Conservation (phyloP, 2,888 invertebrate species). For the Pheosia tremula region DNA sequence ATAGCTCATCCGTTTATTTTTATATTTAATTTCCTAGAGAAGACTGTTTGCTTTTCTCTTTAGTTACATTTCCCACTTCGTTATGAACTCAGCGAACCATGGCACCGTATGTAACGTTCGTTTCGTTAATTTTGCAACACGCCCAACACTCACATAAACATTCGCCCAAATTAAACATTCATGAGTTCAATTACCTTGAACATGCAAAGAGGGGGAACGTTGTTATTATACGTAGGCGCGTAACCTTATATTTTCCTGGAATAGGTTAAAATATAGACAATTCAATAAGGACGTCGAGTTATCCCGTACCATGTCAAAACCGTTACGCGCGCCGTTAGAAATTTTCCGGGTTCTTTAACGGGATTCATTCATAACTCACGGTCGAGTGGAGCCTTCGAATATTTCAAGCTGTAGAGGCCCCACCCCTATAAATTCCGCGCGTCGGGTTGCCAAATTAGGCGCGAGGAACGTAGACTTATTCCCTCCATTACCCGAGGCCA, state of each 20-base stretch:
- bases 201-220: constrained; percentile 14
- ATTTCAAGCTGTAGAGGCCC: constrained; percentile 78
- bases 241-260: constrained; percentile 1
- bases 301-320: constrained; percentile 51
- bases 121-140: constrained; percentile 20
- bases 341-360: constrained; percentile 84
- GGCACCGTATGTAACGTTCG: constrained; percentile 12
- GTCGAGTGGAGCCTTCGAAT: constrained; percentile 82
- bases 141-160: constrained; percentile 12
- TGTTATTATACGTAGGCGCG: not conserved
- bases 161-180: constrained; percentile 28
- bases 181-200: constrained; percentile 32
- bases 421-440: constrained; percentile 82
- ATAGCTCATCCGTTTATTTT: constrained; percentile 44
- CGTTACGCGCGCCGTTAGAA: constrained; percentile 70
- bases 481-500: constrained; percentile 69
- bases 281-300: constrained; percentile 34
- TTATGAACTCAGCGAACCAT: constrained; percentile 17
- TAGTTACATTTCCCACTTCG: constrained; percentile 27
- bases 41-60: constrained; percentile 43
- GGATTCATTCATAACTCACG: constrained; percentile 84
- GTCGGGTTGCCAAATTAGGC: constrained; percentile 84
- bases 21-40: constrained; percentile 33
- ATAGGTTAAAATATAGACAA: constrained; percentile 25
- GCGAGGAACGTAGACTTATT: constrained; percentile 79